Evolutionary conservation across 2,888 invertebrate genomes (phyloP).

Genomic region (Digitonthophagus gazella): DNA sequence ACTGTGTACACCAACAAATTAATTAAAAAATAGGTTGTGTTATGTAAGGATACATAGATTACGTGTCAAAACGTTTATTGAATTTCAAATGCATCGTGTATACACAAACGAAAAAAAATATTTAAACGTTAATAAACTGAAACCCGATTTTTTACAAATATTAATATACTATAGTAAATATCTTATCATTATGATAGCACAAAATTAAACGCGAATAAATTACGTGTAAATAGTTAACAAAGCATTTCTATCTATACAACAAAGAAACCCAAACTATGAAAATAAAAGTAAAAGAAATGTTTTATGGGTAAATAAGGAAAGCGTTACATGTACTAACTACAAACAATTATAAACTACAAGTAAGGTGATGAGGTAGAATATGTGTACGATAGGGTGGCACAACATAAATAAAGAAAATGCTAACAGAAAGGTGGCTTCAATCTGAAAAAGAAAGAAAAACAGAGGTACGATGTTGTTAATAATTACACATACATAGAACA

Average conservation of each 20-base stretch:
- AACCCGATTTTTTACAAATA: not conserved
- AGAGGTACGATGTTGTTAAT: not conserved
- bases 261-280: not conserved
- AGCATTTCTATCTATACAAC: not conserved
- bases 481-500: not conserved
- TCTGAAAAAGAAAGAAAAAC: conserved; percentile 33
- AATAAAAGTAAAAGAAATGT: not conserved
- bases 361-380: conserved; percentile 39
- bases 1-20: not conserved
- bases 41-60: not conserved
- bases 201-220: not conserved
- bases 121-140: not conserved
- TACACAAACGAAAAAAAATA: not conserved
- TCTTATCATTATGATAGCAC: not conserved
- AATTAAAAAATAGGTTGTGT: not conserved
- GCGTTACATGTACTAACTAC: not conserved
- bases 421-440: conserved; percentile 35
- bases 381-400: conserved; percentile 41
- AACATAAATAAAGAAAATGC: conserved; percentile 44
- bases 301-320: not conserved
- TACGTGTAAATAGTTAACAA: not conserved
- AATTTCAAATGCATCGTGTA: not conserved
- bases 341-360: conserved; percentile 14
- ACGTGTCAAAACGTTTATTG: not conserved
- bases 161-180: not conserved